Conservation (phyloP, 1,140 invertebrate genomes). For the Phthorimaea operculella region DNA sequence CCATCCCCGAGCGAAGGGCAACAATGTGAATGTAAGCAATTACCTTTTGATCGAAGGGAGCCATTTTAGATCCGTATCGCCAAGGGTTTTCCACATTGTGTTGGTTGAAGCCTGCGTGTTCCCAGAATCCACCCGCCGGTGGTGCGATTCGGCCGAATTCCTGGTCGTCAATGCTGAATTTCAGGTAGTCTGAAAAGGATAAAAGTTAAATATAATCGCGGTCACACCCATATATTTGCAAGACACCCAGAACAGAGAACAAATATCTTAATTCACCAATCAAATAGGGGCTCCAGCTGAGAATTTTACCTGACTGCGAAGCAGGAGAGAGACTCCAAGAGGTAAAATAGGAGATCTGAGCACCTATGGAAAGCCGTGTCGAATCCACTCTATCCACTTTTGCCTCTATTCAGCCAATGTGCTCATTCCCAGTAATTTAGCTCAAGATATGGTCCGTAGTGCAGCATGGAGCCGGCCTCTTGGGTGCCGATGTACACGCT, state of each 20-base stretch:
- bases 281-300: constrained; percentile 42
- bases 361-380: too few relatives aligned
- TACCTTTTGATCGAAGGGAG: constrained; percentile 66
- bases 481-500: constrained; percentile 71
- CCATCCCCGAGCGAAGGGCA: too few relatives aligned
- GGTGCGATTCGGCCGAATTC: constrained; percentile 50
- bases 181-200: constrained; percentile 46
- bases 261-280: too few relatives aligned
- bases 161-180: constrained; percentile 59
- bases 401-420: constrained; percentile 59
- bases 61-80: constrained; percentile 59
- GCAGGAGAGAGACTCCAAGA: too few relatives aligned
- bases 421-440: constrained; percentile 68
- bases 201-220: not conserved
- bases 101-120: constrained; percentile 48
- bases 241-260: too few relatives aligned
- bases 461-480: constrained; percentile 70
- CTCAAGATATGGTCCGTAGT: constrained; percentile 72
- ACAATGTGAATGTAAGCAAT: not conserved
- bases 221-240: too few relatives aligned
- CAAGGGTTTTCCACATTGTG: constrained; percentile 52
- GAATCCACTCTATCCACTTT: constrained; percentile 58
- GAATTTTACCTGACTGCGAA: constrained; percentile 68
- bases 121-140: constrained; percentile 60
- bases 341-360: too few relatives aligned